Evolutionary conservation across 2,113 vertebrate genomes (phyloP).

Genomic region (Setophaga petechia): DNA sequence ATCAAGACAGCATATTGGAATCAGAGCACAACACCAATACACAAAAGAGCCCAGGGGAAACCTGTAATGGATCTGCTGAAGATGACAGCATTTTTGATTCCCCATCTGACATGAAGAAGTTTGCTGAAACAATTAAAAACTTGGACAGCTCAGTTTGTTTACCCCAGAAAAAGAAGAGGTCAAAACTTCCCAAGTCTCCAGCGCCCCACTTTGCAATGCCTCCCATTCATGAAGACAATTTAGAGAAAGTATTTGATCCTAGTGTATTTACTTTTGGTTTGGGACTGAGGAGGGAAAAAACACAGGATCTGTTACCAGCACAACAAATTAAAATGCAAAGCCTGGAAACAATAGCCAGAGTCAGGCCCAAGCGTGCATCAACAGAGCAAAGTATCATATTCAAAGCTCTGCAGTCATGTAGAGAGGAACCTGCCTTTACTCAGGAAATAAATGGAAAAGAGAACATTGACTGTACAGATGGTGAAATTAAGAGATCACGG

Average conservation of each 20-base stretch:
- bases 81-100: slow-evolving; percentile 79
- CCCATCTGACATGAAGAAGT: slow-evolving; percentile 83
- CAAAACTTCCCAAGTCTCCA: slow-evolving; percentile 77
- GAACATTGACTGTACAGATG: slow-evolving; percentile 36
- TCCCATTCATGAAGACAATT: slow-evolving; percentile 88
- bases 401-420: slow-evolving; percentile 67
- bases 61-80: slow-evolving; percentile 69
- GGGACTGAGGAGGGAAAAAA: slow-evolving; percentile 75
- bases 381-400: slow-evolving; percentile 85
- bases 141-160: slow-evolving; percentile 83
- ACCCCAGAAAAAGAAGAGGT: slow-evolving; percentile 84
- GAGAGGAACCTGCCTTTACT: neutral
- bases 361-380: slow-evolving; percentile 76
- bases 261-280: slow-evolving; percentile 86
- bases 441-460: slow-evolving; percentile 64
- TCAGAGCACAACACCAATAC: slow-evolving; percentile 49
- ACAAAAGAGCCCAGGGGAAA: slow-evolving; percentile 61
- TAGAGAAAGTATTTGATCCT: slow-evolving; percentile 89
- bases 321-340: slow-evolving; percentile 83
- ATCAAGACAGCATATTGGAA: slow-evolving; percentile 20
- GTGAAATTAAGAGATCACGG: slow-evolving; percentile 79
- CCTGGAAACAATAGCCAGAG: slow-evolving; percentile 72
- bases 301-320: slow-evolving; percentile 76
- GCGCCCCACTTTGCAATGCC: slow-evolving; percentile 85
- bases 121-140: slow-evolving; percentile 89